Base-by-base conservation (phyloP, 2,888 invertebrate species). In the Acanthosoma haemorrhoidale region DNA sequence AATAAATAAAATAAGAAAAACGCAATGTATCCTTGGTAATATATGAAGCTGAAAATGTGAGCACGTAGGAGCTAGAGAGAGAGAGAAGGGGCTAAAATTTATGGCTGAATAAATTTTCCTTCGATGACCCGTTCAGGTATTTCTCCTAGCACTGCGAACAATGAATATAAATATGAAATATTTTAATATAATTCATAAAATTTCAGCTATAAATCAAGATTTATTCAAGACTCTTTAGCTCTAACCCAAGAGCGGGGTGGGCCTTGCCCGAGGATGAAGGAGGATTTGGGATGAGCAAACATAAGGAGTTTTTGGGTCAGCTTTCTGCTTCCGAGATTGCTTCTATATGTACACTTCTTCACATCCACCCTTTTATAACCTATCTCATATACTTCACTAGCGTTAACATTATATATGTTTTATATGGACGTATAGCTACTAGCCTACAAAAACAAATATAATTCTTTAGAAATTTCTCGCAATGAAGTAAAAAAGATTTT, bases 221-320 rank as follows among this genome's bases (percentile, higher is more conserved):
- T 25, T 51, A 51, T 25, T 25, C 51, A 51, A 51, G 51, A 51
- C 51, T 25, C 51, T 51, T 51, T 51, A 51, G 51, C 21, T 51
- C 21, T 51, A 51, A 51, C 29, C 51, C 51, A 25, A 5, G 5
- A 25, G 51, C 13, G 51, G 51, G 25, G 29, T 25, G 51, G 51
- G 21, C n/a, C 13, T 6, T n/a, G 25, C n/a, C 13, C 25, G 6
- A 51, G n/a, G 51, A 51, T 51, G 51, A 51, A 51, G 51, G 51
- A 6, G 51, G 51, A 51, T 51, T 51, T 51, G 51, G 51, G 51
- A 51, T 51, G 51, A 51, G 51, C 51, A 51, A 51, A 51, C 51
- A 51, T 51, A 51, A 51, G 51, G 51, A 51, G 51, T 51, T 51
- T 51, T 51, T 51, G 51, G 51, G 51, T 51, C 51, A 51, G 51